phyloP scores from a whole-genome alignment of 2,888 invertebrate species.

The Drosophila aldrichi region DNA sequence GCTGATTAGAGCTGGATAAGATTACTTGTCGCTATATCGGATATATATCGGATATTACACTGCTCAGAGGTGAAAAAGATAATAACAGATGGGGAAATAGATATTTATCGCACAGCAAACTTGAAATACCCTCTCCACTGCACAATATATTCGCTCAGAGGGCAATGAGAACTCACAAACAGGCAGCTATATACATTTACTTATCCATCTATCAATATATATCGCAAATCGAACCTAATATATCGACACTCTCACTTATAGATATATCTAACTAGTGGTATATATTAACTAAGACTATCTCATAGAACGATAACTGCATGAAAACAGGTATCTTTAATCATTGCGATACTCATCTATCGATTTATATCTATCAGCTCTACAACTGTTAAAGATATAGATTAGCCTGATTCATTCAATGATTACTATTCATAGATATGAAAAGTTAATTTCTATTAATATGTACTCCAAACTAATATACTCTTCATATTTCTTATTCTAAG shows the following conservation, averaged over 20 bases:
- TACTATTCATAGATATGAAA: not conserved
- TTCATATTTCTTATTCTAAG: rapidly evolving
- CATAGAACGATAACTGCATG: not conserved
- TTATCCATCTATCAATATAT: no score
- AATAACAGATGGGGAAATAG: no score
- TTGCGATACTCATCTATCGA: not conserved
- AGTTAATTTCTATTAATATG: not conserved
- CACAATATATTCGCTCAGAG: not conserved
- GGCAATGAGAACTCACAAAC: no score
- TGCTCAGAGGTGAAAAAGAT: no score
- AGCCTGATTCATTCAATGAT: not conserved
- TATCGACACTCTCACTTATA: not conserved
- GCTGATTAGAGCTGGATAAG: not conserved
- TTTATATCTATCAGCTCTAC: not conserved
- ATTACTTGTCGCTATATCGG: no score
- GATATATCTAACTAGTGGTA: not conserved
- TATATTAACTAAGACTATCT: no score
- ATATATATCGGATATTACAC: no score
- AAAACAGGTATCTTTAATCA: not conserved
- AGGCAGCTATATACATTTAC: no score
- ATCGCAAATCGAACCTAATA: no score
- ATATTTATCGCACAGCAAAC: no score
- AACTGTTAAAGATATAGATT: not conserved
- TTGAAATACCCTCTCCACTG: no score
- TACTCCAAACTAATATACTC: not conserved